phyloP scores from a whole-genome alignment of 2,888 invertebrate species.

The Ochlodes sylvanus region DNA sequence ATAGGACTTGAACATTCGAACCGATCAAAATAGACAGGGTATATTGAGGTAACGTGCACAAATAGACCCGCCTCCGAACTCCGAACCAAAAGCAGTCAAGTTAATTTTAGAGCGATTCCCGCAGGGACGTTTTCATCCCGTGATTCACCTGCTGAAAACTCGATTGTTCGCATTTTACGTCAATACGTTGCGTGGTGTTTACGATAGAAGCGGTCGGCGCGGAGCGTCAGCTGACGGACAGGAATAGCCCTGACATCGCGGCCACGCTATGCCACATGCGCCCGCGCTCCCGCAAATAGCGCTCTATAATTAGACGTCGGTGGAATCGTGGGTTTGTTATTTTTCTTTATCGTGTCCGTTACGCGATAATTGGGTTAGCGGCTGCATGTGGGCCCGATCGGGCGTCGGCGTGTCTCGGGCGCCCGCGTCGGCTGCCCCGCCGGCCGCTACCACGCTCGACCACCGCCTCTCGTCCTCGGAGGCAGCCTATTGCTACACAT shows the following conservation, averaged over 20 bases:
- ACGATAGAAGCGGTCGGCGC: conserved; percentile 51
- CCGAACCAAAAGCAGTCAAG: conserved; percentile 83
- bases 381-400: conserved; percentile 80
- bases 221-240: conserved; percentile 83
- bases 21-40: conserved; percentile 75
- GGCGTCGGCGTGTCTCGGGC: conserved; percentile 82
- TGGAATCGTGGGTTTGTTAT: conserved; percentile 86
- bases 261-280: conserved; percentile 82
- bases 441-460: too few relatives aligned
- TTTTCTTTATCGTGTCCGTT: conserved; percentile 85
- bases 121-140: conserved; percentile 79
- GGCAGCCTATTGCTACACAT: too few relatives aligned
- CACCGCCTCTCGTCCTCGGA: too few relatives aligned
- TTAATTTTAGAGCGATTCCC: conserved; percentile 78
- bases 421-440: conserved; percentile 32
- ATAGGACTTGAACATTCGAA: conserved; percentile 56
- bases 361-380: conserved; percentile 85
- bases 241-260: conserved; percentile 84
- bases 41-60: conserved; percentile 74
- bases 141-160: conserved; percentile 84
- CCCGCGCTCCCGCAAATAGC: conserved; percentile 84
- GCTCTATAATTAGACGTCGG: conserved; percentile 82
- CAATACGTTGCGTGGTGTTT: conserved; percentile 82
- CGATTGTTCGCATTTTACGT: conserved; percentile 84
- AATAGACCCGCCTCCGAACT: conserved; percentile 83